phyloP scores from a whole-genome alignment of 2,113 vertebrate species.

The Sinocyclocheilus anshuiensis region DNA sequence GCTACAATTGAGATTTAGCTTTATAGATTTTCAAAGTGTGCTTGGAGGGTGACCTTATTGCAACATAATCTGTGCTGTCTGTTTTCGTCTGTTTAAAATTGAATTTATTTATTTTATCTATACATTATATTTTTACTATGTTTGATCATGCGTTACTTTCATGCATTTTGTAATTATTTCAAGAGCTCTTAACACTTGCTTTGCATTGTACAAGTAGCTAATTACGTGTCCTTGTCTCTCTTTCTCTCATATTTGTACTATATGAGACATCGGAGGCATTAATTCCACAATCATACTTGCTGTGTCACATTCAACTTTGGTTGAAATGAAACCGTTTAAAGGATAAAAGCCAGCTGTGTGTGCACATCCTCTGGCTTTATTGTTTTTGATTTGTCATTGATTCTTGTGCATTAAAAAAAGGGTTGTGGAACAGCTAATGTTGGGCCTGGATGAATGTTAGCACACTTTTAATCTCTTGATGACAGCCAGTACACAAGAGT shows the following conservation, averaged over 20 bases:
- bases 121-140: conserved; percentile 77
- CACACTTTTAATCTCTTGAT: background rate
- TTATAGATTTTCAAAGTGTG: conserved; percentile 61
- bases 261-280: conserved; percentile 75
- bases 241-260: conserved; percentile 72
- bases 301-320: conserved; percentile 70
- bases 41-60: conserved; percentile 65
- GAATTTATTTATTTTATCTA: conserved; percentile 81
- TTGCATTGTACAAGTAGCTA: conserved; percentile 73
- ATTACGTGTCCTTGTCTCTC: conserved; percentile 46
- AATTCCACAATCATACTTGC: conserved; percentile 72
- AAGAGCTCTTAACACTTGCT: conserved; percentile 74
- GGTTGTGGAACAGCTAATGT: background rate
- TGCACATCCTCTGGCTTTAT: conserved; percentile 43
- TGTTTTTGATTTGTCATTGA: background rate
- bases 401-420: conserved; percentile 5
- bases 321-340: conserved; percentile 65
- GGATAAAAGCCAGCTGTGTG: conserved; percentile 57
- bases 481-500: conserved; percentile 7
- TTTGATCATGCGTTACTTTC: conserved; percentile 76
- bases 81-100: conserved; percentile 67
- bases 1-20: no score
- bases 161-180: conserved; percentile 79
- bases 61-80: conserved; percentile 59
- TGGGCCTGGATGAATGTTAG: background rate